A percentile compares a stretch with the other conserved stretches of the same genome.
Evolutionary conservation across 2,797 vertebrate genomes (phyloP).

Genomic region (Catharus ustulatus): DNA sequence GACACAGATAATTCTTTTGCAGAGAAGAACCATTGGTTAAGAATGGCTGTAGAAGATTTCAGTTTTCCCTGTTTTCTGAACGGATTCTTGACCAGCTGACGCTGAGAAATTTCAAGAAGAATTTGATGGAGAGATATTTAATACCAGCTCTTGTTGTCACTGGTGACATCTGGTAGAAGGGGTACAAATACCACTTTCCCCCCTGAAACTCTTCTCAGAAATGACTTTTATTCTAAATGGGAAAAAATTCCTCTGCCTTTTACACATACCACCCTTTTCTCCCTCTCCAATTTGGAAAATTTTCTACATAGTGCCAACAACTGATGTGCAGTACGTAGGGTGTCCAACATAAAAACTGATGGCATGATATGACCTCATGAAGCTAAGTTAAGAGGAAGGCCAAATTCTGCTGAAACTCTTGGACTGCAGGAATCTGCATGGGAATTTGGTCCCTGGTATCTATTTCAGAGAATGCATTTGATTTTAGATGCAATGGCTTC

Average conservation of each 20-base stretch:
- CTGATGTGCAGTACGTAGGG: conserved; percentile 32
- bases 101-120: conserved; percentile 18
- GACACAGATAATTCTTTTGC: background rate
- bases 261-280: background rate
- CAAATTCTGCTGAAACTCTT: conserved; percentile 68
- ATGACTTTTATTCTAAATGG: background rate
- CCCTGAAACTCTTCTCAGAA: conserved; percentile 1
- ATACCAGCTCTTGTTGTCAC: conserved; percentile 18
- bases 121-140: conserved; percentile 53
- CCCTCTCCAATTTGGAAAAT: conserved; percentile 12
- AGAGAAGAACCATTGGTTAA: background rate
- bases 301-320: conserved; percentile 62
- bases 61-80: conserved; percentile 39
- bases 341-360: conserved; percentile 8
- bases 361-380: conserved; percentile 58
- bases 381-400: conserved; percentile 65
- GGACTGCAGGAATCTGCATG: conserved; percentile 50
- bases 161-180: conserved; percentile 52
- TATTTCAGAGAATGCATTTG: conserved; percentile 70
- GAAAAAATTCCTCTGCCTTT: background rate
- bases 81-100: conserved; percentile 38
- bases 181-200: background rate
- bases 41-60: background rate
- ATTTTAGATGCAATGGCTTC: conserved; percentile 68
- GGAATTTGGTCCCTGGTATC: conserved; percentile 63